Base-by-base conservation (phyloP, 2,888 invertebrate species). In the Drosophila parthenogenetica region DNA sequence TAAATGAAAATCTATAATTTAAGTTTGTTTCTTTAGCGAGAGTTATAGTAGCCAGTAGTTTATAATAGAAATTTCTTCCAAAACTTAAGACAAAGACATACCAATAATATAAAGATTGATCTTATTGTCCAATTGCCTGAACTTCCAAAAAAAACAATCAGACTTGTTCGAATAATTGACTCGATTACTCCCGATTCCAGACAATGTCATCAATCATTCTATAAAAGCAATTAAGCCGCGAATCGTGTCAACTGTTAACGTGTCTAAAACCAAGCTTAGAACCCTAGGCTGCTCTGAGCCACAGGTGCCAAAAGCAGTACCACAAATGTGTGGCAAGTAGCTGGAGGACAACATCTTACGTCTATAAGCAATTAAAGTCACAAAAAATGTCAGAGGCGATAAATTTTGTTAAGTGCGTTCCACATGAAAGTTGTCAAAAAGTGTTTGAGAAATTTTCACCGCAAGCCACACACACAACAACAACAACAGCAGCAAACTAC, bases 381-480 rank as follows among this genome's bases (percentile, higher is more conserved):
- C 85, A 77, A 81, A 89, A 84, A 89, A 79, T 88, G 87, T 79
- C 74, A 72, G 78, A 63, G 66, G 74, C 79, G 90, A 90, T 89
- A 89, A 90, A 89, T 85, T 76, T 80, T 74, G 82, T 87, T 90
- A 90, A 89, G 90, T 89, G 90, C 89, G 86, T 89, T 90, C 75
- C 76, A 72, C 81, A 85, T 82, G 76, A 82, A 87, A 82, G 81
- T 90, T 90, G 89, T 90, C 88, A 84, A 90, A 90, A 85, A 87
- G 73, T 66, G 83, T 87, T 85, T 85, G 89, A 87, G 69, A 76
- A 87, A 87, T 87, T 85, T 85, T 71, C 87, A 81, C 84, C 77
- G 65, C 71, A 53, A 64, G 58, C 57, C 64, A 55, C 37, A 66
- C 46, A 50, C n/a, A 53, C 42, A 64, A 43, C 10, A n/a, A 53